Percentiles rank a stretch among this genome's conserved stretches.
Conservation (phyloP, 2,797 vertebrate species). For the Falco novaeseelandiae region DNA sequence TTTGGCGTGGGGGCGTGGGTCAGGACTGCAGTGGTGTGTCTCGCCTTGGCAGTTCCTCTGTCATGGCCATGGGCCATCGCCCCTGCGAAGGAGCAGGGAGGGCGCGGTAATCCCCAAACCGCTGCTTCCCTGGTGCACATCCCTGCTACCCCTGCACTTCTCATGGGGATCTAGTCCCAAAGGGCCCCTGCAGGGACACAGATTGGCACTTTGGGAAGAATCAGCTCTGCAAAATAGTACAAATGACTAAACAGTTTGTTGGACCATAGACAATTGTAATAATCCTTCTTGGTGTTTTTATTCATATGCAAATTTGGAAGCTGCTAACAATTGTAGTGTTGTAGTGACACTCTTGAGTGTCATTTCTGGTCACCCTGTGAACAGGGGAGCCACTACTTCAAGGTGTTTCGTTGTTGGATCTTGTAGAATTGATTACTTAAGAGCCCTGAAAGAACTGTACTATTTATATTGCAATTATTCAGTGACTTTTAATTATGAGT, state of each 20-base stretch:
- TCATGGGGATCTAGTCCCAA: background rate
- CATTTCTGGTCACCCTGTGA: no score
- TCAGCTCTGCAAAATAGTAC: background rate
- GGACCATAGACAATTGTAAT: background rate
- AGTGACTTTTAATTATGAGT: background rate
- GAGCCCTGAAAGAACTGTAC: background rate
- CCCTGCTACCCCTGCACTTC: background rate
- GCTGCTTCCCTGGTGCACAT: fast-evolving
- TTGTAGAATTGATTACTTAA: background rate
- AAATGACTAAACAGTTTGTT: background rate
- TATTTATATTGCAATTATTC: background rate
- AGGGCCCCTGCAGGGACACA: background rate
- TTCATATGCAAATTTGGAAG: background rate
- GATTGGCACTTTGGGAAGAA: background rate
- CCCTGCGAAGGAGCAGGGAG: background rate
- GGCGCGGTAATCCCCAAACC: background rate
- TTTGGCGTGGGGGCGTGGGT: background rate
- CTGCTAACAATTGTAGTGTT: background rate
- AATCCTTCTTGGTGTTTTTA: background rate
- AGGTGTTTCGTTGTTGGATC: background rate
- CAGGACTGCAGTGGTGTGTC: background rate
- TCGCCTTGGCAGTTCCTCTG: background rate
- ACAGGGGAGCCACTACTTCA: no score
- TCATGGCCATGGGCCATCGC: fast-evolving
- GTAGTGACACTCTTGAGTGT: background rate